Percentiles rank a stretch among this genome's conserved stretches.
These are phyloP conservation scores for Subacronicta megacephala DNA, from an alignment of 2,888 invertebrate species.

Conservation along the genomic window DNA sequence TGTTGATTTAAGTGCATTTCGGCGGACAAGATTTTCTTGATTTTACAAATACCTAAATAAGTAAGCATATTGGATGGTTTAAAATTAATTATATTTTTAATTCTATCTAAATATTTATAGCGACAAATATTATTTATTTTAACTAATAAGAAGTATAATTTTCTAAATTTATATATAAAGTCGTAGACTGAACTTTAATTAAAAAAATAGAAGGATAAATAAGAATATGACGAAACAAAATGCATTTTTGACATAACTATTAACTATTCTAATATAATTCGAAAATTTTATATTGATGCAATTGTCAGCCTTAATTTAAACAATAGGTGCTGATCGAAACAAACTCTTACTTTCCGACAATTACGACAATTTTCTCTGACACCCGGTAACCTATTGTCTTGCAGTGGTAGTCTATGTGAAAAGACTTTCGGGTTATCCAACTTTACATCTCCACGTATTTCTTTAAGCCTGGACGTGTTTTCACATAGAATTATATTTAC, in stretches of 20 bases:
- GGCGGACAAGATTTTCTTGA: slow-evolving; percentile 23
- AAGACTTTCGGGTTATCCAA: slow-evolving; percentile 57
- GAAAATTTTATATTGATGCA: too few relatives aligned
- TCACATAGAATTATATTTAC: slow-evolving; percentile 40
- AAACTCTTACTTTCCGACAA: slow-evolving; percentile 72
- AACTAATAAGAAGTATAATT: too few relatives aligned
- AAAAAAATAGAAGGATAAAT: too few relatives aligned
- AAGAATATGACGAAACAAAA: too few relatives aligned
- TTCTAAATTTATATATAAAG: too few relatives aligned
- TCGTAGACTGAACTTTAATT: too few relatives aligned
- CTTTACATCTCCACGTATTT: slow-evolving; percentile 41
- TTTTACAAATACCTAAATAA: slow-evolving; percentile 21
- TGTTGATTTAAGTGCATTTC: slow-evolving; percentile 43
- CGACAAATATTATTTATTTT: slow-evolving; percentile 5
- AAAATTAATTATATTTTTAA: too few relatives aligned
- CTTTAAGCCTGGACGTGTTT: slow-evolving; percentile 53
- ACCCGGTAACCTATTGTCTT: slow-evolving; percentile 61
- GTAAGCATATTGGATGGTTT: too few relatives aligned
- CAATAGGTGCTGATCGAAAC: slow-evolving; percentile 52
- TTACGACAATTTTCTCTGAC: slow-evolving; percentile 64
- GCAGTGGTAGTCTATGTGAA: slow-evolving; percentile 53
- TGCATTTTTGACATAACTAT: too few relatives aligned
- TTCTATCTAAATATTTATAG: too few relatives aligned
- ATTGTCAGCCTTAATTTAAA: slow-evolving; percentile 40
- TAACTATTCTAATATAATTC: too few relatives aligned